Evolutionary conservation across 2,113 vertebrate species (phyloP), one percentile per base, ranked within the genome.

Genomic region (Ascaphus truei): DNA sequence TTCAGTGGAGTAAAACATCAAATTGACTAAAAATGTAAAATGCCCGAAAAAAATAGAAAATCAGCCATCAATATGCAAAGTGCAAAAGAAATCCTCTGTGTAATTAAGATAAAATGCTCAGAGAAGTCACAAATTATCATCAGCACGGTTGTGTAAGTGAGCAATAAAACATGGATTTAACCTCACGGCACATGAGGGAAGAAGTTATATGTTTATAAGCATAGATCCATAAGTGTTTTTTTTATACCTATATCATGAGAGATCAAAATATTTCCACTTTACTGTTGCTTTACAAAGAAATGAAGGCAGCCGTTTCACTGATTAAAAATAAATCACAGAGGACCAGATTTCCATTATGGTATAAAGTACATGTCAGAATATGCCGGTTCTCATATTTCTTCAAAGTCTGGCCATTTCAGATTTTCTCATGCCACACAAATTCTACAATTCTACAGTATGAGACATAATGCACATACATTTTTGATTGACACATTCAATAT

Each of bases 21-120:
- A 69, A 59, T 9, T 58, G 43, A 27, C 56, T 60, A 39, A 41
- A 51, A 68, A 37, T 59, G 65, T 58, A 51, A 69, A 69, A 69
- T 68, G 34, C 65, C 13, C 18, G 27, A 8, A 29, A 31, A 36
- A 56, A 27, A 39, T n/a, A 52, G 43, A 39, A 51, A 60, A 69
- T 60, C 56, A 39, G 43, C 23, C 25, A 51, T 69, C 56, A 69
- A 51, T 41, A 69, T 69, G 56, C 66, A 60, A 41, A 60, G 33
- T 41, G 43, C 16, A 39, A 18, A 12, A 60, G 33, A 69, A 69
- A 60, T 60, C 56, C 59, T 69, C 66, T 39, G 25, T 39, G 56
- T 69, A 69, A 69, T 69, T 69, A 69, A 69, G 56, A 69, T 51
- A 69, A 68, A 69, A 60, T 51, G 60, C 55, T 50, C 39, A 30